Conservation (phyloP, 2,113 vertebrate genomes). For the Capreolus pygargus region DNA sequence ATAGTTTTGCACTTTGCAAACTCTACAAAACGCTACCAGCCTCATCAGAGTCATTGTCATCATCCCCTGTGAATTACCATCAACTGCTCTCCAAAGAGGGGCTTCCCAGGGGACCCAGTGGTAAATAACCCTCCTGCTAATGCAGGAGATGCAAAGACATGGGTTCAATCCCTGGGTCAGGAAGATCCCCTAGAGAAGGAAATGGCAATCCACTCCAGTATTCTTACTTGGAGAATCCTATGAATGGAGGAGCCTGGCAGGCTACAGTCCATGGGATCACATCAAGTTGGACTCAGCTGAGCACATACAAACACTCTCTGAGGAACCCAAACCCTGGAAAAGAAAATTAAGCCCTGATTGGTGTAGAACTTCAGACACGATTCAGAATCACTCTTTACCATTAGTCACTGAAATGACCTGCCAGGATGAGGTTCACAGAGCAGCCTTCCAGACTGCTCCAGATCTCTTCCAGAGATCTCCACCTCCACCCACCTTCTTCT, state of each 20-base stretch:
- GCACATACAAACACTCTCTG: neutral
- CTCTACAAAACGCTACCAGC: neutral
- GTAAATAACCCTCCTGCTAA: neutral
- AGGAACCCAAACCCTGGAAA: neutral
- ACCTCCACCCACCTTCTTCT: neutral
- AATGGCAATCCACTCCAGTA: neutral
- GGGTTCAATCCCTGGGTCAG: accelerated
- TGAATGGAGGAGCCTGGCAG: neutral
- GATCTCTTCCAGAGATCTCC: neutral
- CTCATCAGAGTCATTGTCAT: neutral
- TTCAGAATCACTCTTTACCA: neutral
- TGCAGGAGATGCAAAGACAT: neutral
- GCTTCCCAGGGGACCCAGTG: neutral
- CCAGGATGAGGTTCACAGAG: neutral
- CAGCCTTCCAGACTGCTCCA: neutral
- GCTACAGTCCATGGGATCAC: neutral
- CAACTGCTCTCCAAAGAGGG: neutral
- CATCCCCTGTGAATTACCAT: neutral
- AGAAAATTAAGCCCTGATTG: neutral
- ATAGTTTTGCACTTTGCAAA: neutral
- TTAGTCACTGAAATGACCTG: neutral
- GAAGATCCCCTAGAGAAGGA: neutral
- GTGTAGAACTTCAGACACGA: neutral
- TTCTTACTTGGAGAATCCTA: neutral
- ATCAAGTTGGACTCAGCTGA: accelerated